Percentiles rank a stretch among this genome's conserved stretches.
Evolutionary conservation across 2,888 invertebrate species (phyloP).

Genomic region (Aspidapion aeneum): DNA sequence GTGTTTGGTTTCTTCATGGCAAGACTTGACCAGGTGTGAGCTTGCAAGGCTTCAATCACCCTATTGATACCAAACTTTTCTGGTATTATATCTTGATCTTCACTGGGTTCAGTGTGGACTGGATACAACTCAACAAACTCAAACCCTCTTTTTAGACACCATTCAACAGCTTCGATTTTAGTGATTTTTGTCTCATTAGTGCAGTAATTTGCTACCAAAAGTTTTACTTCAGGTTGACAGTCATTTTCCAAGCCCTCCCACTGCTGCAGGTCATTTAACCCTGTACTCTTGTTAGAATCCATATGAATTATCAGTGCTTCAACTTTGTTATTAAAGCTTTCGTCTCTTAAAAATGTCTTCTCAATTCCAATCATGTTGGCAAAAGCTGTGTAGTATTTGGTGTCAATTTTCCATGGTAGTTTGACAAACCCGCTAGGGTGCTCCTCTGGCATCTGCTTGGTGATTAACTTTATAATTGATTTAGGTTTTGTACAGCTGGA

Average conservation of each 20-base stretch:
- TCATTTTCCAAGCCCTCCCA: constrained; percentile 40
- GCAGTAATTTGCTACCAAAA: constrained; percentile 56
- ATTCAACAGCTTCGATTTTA: constrained; percentile 51
- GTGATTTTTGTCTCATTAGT: constrained; percentile 45
- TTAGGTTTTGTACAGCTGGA: constrained; percentile 45
- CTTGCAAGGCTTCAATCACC: constrained; percentile 65
- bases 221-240: constrained; percentile 52
- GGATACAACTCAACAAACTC: constrained; percentile 66
- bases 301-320: constrained; percentile 64
- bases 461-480: constrained; percentile 45
- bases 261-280: constrained; percentile 41
- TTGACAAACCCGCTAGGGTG: constrained; percentile 28
- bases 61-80: constrained; percentile 64
- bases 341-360: constrained; percentile 48
- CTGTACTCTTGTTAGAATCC: constrained; percentile 54
- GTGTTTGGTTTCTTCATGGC: constrained; percentile 51
- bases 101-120: constrained; percentile 38
- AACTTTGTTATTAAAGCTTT: constrained; percentile 50
- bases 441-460: constrained; percentile 36
- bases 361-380: constrained; percentile 55
- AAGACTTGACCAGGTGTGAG: constrained; percentile 71
- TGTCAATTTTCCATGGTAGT: constrained; percentile 59
- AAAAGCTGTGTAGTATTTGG: constrained; percentile 68
- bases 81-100: constrained; percentile 51
- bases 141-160: constrained; percentile 66